phyloP scores from a whole-genome alignment of 2,797 vertebrate genomes.

The Lophius americanus region DNA sequence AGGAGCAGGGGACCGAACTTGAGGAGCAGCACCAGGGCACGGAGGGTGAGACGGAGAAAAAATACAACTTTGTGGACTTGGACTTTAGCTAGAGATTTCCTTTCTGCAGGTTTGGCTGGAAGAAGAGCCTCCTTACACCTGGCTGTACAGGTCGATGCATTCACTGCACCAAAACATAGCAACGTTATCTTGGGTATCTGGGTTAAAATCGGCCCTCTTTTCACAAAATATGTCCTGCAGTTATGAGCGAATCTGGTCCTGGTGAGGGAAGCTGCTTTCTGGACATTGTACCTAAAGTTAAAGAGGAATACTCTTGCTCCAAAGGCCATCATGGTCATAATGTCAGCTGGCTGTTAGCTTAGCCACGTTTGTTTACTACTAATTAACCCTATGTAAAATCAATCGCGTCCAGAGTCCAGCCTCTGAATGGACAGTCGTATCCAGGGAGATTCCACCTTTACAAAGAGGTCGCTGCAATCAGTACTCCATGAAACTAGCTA shows the following conservation, averaged over 20 bases:
- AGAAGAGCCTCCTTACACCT: conserved; percentile 60
- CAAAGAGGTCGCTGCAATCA: neutral
- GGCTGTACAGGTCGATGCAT: conserved; percentile 31
- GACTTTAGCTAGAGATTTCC: conserved; percentile 74
- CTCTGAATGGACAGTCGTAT: neutral
- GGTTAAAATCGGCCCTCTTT: conserved; percentile 57
- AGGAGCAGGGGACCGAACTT: conserved; percentile 90
- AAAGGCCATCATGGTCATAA: conserved; percentile 50
- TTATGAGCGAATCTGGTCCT: conserved; percentile 43
- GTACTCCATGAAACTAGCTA: neutral
- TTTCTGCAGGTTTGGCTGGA: conserved; percentile 20
- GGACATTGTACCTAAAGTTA: conserved; percentile 57
- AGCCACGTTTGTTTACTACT: conserved; percentile 5
- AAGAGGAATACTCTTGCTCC: conserved; percentile 62
- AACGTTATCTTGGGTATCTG: conserved; percentile 79
- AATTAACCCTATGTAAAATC: neutral
- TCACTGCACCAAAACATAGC: conserved; percentile 71
- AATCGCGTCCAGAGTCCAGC: neutral
- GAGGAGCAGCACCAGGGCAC: conserved; percentile 84
- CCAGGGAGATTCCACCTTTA: neutral
- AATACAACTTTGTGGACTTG: conserved; percentile 81
- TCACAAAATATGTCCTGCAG: conserved; percentile 37
- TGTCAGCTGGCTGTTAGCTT: neutral
- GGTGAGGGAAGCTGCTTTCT: conserved; percentile 43
- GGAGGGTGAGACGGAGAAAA: conserved; percentile 77